Conservation (phyloP, 2,888 invertebrate genomes). For the Abrostola triplasia region DNA sequence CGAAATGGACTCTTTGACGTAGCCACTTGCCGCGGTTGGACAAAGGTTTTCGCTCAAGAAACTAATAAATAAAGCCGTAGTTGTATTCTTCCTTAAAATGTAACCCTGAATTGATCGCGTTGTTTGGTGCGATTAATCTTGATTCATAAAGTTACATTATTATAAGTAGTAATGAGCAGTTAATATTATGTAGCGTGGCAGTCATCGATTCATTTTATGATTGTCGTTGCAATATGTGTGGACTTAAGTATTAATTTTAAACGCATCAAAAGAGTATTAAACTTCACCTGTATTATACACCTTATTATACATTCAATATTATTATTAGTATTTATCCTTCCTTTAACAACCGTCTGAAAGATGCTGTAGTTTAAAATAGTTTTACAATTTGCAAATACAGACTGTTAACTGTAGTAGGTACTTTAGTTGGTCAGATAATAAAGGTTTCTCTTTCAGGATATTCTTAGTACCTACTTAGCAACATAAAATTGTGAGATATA, state of each 20-base stretch:
- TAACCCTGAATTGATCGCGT: conserved; percentile 34
- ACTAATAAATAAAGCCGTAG: conserved; percentile 54
- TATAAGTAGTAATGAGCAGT: neutral
- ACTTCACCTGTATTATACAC: neutral
- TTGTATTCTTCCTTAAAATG: conserved; percentile 34
- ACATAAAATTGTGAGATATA: too few species aligned
- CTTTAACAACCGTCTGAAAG: too few species aligned
- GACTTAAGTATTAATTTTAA: conserved; percentile 61
- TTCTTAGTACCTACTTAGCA: too few species aligned
- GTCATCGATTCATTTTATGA: conserved; percentile 2
- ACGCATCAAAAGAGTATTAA: conserved; percentile 14
- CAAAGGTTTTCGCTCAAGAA: conserved; percentile 63
- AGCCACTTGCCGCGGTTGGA: conserved; percentile 71
- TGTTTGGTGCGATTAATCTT: conserved; percentile 41
- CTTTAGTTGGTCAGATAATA: too few species aligned
- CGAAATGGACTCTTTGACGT: conserved; percentile 81
- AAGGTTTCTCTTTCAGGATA: too few species aligned
- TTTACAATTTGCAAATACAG: too few species aligned
- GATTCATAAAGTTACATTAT: conserved; percentile 13
- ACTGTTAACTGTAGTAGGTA: too few species aligned
- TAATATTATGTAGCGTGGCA: neutral
- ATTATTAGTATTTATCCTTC: neutral
- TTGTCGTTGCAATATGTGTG: conserved; percentile 7
- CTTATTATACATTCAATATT: neutral
- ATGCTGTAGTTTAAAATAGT: too few species aligned